phyloP scores from a whole-genome alignment of 2,113 vertebrate species.

The Alectura lathami region DNA sequence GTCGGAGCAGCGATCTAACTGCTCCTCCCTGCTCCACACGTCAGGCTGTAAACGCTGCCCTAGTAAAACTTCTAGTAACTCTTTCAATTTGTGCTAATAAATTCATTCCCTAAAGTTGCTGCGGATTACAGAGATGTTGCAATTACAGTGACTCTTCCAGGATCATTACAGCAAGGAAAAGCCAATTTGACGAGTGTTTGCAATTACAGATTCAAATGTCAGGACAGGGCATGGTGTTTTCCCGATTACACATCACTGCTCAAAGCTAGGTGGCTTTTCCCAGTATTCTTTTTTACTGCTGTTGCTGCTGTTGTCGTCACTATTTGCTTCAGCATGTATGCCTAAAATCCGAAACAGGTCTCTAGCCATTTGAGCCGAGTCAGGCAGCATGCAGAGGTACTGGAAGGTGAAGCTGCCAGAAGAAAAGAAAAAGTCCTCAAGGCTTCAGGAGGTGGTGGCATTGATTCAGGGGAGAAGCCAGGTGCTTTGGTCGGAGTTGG shows the following conservation, averaged over 20 bases:
- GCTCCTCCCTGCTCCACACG: background rate
- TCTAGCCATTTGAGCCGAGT: background rate
- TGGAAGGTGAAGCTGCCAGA: background rate
- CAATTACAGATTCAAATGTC: background rate
- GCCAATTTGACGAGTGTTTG: background rate
- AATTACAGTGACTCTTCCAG: background rate
- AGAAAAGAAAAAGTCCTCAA: background rate
- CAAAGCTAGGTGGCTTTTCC: background rate
- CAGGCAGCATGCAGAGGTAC: background rate
- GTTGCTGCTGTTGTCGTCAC: background rate
- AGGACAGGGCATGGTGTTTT: background rate
- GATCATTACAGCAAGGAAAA: background rate
- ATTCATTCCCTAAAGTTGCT: background rate
- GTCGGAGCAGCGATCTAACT: background rate
- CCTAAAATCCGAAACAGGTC: background rate
- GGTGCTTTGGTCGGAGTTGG: slow-evolving; percentile 10
- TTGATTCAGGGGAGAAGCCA: background rate
- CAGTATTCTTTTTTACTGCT: background rate
- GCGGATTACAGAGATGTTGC: background rate
- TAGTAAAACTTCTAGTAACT: background rate
- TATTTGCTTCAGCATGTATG: background rate
- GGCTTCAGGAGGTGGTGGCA: background rate
- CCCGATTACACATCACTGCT: background rate
- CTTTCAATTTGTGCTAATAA: background rate
- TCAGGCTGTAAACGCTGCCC: background rate